A percentile compares a stretch with the other conserved stretches of the same genome.
Evolutionary conservation across 2,113 vertebrate species (phyloP).

Genomic region (Grammomys surdaster): DNA sequence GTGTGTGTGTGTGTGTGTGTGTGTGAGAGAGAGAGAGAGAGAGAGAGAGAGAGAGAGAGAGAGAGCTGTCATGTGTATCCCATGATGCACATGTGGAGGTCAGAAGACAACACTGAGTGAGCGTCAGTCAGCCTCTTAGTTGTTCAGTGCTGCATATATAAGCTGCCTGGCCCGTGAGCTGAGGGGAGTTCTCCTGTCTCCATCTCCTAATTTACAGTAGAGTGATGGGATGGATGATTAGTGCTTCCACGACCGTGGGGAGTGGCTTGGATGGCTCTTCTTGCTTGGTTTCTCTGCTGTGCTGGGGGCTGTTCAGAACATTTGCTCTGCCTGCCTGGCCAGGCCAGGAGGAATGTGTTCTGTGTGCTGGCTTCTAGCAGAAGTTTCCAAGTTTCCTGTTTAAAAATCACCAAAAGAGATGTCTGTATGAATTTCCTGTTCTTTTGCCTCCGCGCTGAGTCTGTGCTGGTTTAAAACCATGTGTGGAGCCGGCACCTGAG

Average conservation of each 20-base stretch:
- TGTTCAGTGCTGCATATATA: not conserved
- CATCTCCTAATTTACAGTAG: not conserved
- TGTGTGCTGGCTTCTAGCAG: not conserved
- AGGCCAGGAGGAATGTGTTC: not conserved
- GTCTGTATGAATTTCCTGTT: not conserved
- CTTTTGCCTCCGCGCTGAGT: fast-evolving
- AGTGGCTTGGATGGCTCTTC: no score
- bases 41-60: not conserved
- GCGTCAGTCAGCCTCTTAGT: not conserved
- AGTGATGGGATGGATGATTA: not conserved
- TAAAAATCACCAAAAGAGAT: not conserved
- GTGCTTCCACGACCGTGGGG: no score
- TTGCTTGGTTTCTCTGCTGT: not conserved
- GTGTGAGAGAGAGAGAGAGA: no score
- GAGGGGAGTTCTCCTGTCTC: not conserved
- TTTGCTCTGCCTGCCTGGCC: no score
- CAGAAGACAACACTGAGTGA: no score
- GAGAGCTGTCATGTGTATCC: no score
- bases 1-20: not conserved
- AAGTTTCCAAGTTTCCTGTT: not conserved
- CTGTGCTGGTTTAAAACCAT: not conserved
- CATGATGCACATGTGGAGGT: not conserved
- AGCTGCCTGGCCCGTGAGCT: not conserved
- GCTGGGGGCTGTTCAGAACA: not conserved
- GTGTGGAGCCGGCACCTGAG: no score